phyloP scores from a whole-genome alignment of 1,140 invertebrate species.

The Propsilocerus akamusi region DNA sequence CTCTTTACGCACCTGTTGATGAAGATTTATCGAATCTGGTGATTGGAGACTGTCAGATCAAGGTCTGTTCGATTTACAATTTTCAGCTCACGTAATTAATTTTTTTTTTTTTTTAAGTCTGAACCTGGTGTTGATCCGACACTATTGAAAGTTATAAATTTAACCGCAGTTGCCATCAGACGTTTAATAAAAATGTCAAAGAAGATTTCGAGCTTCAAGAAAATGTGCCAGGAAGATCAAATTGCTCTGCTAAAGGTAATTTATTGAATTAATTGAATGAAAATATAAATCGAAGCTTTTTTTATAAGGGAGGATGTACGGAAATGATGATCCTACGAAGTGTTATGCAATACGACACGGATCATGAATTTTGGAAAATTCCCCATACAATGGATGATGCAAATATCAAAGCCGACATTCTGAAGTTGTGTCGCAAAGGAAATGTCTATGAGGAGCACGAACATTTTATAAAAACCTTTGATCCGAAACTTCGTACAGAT shows the following conservation, averaged over 20 bases:
- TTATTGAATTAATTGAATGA: not conserved
- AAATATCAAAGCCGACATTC: slow-evolving; percentile 61
- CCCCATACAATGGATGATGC: slow-evolving; percentile 51
- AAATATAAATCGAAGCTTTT: not conserved
- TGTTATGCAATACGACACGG: slow-evolving; percentile 71
- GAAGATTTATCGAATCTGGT: slow-evolving; percentile 53
- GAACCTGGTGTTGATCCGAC: slow-evolving; percentile 44
- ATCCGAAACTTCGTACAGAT: slow-evolving; percentile 58
- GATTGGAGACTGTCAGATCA: slow-evolving; percentile 36
- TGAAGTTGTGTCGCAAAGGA: slow-evolving; percentile 62
- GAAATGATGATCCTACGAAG: slow-evolving; percentile 86
- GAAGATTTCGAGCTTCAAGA: slow-evolving; percentile 71
- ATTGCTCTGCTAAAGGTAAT: slow-evolving; percentile 58
- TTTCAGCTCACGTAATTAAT: not conserved
- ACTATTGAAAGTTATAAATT: slow-evolving; percentile 66
- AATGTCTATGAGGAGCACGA: slow-evolving; percentile 73
- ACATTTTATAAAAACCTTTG: slow-evolving; percentile 62
- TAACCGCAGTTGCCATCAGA: slow-evolving; percentile 78
- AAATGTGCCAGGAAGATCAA: slow-evolving; percentile 82
- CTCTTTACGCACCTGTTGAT: slow-evolving; percentile 58
- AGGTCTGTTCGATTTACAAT: slow-evolving; percentile 22
- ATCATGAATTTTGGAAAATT: slow-evolving; percentile 69
- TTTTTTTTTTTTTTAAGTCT: slow-evolving; percentile 23
- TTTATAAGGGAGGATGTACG: slow-evolving; percentile 39
- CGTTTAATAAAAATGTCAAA: slow-evolving; percentile 84